Evolutionary conservation across 1,140 invertebrate species (phyloP).

Genomic region (Agrypnia vestita): DNA sequence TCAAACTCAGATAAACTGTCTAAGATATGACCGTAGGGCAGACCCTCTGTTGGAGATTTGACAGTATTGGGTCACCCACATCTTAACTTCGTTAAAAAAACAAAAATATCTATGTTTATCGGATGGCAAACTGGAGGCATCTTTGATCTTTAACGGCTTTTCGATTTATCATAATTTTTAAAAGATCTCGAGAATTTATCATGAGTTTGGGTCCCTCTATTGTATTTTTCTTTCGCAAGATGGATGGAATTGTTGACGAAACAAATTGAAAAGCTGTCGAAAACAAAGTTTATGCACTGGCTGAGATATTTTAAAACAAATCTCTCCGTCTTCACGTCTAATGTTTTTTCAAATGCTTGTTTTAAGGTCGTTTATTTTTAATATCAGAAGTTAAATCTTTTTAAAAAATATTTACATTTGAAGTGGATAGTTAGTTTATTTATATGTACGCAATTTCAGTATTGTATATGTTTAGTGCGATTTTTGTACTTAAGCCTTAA

Average conservation of each 20-base stretch:
- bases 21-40: not conserved
- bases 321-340: conserved; percentile 3
- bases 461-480: too few relatives aligned
- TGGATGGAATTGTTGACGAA: conserved; percentile 8
- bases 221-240: not conserved
- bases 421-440: too few relatives aligned
- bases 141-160: too few relatives aligned
- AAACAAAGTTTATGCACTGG: not conserved
- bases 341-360: not conserved
- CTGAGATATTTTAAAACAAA: conserved; percentile 17
- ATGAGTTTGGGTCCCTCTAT: not conserved
- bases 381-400: not conserved
- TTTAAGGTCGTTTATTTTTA: conserved; percentile 15
- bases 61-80: not conserved
- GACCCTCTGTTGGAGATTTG: not conserved
- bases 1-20: not conserved
- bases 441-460: too few relatives aligned
- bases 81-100: not conserved
- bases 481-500: too few relatives aligned
- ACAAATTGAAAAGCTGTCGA: not conserved
- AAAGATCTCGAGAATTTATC: not conserved
- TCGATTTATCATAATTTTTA: not conserved
- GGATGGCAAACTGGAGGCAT: too few relatives aligned
- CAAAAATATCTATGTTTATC: too few relatives aligned
- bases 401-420: too few relatives aligned